Conservation (phyloP, 2,888 invertebrate genomes). For the Xestia rhomboidea region DNA sequence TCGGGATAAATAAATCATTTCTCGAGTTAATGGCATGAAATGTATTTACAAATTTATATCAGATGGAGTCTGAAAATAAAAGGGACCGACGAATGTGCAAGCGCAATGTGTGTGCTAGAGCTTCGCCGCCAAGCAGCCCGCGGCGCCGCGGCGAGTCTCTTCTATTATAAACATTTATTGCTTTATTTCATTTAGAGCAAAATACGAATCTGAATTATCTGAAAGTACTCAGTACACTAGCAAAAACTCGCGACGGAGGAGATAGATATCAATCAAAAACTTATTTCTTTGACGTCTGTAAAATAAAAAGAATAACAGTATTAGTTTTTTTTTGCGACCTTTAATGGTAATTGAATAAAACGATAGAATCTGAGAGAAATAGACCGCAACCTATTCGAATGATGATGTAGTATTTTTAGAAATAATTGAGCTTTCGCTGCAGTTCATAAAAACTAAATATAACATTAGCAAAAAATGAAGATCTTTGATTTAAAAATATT, state of each 20-base stretch:
- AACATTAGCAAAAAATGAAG: conserved; percentile 5
- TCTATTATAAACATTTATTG: conserved; percentile 81
- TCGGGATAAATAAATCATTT: conserved; percentile 37
- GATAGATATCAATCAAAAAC: conserved; percentile 59
- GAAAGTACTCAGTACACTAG: conserved; percentile 58
- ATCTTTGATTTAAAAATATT: conserved; percentile 15
- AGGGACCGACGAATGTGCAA: conserved; percentile 59
- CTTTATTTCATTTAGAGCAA: conserved; percentile 82
- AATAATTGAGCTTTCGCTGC: conserved; percentile 32
- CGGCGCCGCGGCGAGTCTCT: conserved; percentile 73
- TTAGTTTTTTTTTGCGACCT: conserved; percentile 22
- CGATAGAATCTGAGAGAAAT: conserved; percentile 47
- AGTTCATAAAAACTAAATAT: conserved; percentile 7
- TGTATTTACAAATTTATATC: conserved; percentile 67
- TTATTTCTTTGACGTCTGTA: conserved; percentile 43
- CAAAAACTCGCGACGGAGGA: conserved; percentile 45
- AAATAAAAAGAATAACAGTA: conserved; percentile 38
- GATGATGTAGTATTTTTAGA: conserved; percentile 37
- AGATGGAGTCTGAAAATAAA: conserved; percentile 70
- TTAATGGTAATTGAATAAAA: conserved; percentile 57
- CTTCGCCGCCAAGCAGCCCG: conserved; percentile 64
- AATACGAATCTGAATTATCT: conserved; percentile 77
- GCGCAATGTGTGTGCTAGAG: conserved; percentile 61
- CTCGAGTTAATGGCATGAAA: conserved; percentile 30
- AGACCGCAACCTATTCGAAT: conserved; percentile 45